Base-by-base conservation (phyloP, 2,113 vertebrate species). In the Vulpes vulpes region DNA sequence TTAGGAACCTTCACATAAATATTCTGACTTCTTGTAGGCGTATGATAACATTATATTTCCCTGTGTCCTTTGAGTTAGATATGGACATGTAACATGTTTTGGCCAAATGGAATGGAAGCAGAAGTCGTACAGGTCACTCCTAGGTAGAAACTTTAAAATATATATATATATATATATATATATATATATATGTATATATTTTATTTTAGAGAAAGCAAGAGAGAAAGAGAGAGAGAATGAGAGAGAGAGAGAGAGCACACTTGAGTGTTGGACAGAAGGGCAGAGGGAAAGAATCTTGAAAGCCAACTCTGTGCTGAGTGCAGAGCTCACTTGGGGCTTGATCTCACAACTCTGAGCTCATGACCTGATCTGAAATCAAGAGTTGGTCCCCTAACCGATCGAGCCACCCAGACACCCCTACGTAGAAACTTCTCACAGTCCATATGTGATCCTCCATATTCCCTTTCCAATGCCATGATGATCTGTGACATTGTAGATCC, bases 251-350 rank as follows among this genome's bases (percentile, higher is more conserved):
- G n/a, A 4, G n/a, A 1, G 8, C 16, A 19, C 3, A 8, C 67
- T 69, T 35, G 67, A 10, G 67, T 0, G 7, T 3, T 15, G 16
- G 17, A 43, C 6, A 8, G 17, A 3, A 1, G 17, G 67, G 8
- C 25, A 19, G 67, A 69, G 32, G 32, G 32, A 69, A n/a, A 69
- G 67, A 69, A 69, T 69, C 67, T 69, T n/a, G 43, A 43, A 69
- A n/a, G 67, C 67, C 4, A 2, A n/a, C 32, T 69, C 67, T 69
- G 19, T 69, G 32, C n/a, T 69, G 67, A n/a, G 32, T 35, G 17
- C 8, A 17, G 67, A 35, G 32, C 16, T 69, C 32, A 19, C 32
- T 35, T 17, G 19, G 32, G 32, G 32, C 17, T 69, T 69, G 67
- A 69, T 69, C 67, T 69, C n/a, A 10, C 32, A 17, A 69, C 32